A percentile compares a stretch with the other conserved stretches of the same genome.
Conservation (phyloP, 1,140 invertebrate species). For the Eupristina koningsbergeri region DNA sequence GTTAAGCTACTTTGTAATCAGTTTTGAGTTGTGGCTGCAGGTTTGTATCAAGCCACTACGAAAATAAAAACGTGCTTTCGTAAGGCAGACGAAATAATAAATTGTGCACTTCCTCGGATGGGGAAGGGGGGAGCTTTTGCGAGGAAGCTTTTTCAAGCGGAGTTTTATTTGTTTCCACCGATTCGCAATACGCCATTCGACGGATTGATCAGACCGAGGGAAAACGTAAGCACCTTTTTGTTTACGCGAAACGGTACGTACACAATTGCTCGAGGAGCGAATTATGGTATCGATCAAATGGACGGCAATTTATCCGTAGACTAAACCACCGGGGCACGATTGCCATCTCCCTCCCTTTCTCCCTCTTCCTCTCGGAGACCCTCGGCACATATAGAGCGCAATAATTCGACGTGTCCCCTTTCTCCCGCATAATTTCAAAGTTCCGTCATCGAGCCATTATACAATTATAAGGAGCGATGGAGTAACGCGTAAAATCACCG, state of each 20-base stretch:
- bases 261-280: neutral
- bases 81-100: neutral
- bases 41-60: too few relatives aligned
- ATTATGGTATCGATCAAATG: neutral
- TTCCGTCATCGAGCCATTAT: constrained; percentile 39
- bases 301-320: neutral
- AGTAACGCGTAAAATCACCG: constrained; percentile 28
- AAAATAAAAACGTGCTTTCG: too few relatives aligned
- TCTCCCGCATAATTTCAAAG: constrained; percentile 29
- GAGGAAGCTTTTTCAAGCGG: neutral
- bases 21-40: neutral
- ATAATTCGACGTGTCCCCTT: constrained; percentile 22
- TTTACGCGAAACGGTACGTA: neutral
- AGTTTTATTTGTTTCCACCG: neutral
- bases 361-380: neutral
- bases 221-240: neutral
- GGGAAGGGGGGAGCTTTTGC: neutral
- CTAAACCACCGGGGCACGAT: neutral
- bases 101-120: neutral
- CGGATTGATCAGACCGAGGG: neutral
- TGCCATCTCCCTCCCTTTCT: neutral
- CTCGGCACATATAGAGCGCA: neutral
- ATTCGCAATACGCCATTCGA: neutral
- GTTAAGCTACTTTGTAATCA: neutral
- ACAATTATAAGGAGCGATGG: constrained; percentile 36